Conservation (phyloP, 2,113 vertebrate genomes). For the Balaeniceps rex region DNA sequence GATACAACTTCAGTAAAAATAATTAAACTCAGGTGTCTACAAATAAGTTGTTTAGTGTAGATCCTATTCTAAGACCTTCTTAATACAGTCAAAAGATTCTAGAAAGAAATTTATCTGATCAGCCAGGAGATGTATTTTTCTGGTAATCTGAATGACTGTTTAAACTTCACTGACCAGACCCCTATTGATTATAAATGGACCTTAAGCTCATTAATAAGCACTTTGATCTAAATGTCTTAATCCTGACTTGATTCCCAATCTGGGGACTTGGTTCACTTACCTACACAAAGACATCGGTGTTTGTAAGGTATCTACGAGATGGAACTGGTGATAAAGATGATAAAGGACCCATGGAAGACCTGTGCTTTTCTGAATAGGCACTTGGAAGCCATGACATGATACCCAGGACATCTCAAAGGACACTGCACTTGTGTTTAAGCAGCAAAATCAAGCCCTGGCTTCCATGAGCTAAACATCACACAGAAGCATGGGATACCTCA, state of each 20-base stretch:
- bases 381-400: not conserved
- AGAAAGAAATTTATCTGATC: not conserved
- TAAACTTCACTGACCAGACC: not conserved
- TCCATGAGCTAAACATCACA: not conserved
- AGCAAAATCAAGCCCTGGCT: not conserved
- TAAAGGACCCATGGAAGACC: not conserved
- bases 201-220: not conserved
- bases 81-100: not conserved
- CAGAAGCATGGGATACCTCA: not conserved
- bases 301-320: not conserved
- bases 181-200: not conserved
- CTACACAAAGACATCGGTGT: not conserved
- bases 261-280: not conserved
- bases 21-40: not conserved
- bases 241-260: not conserved
- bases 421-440: not conserved
- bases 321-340: not conserved
- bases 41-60: not conserved
- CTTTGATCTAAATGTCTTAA: not conserved
- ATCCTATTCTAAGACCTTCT: not conserved
- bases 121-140: not conserved
- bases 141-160: not conserved
- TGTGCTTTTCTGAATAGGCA: not conserved
- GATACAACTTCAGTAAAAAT: not conserved
- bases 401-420: not conserved